Base-by-base conservation (phyloP, 2,797 vertebrate species). In the Mormyrops boulengeri region DNA sequence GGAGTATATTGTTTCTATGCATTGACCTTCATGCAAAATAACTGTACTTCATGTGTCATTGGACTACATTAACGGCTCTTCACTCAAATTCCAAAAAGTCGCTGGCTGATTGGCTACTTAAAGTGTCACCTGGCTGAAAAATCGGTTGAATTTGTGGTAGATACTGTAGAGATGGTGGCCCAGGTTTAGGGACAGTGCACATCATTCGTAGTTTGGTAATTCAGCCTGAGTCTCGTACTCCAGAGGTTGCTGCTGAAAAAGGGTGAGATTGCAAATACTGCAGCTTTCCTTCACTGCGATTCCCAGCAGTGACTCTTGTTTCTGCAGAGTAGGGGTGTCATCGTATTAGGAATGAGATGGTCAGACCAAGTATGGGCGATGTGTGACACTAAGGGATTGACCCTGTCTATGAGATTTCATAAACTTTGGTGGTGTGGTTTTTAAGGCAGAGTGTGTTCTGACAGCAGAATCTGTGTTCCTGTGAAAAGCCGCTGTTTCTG, bases 21-120 rank as follows among this genome's bases (percentile, higher is more conserved):
- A 89, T 89, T 90, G 57, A 57, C 88, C 66, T 90, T 92, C 60
- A 47, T 82, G 19, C 34, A 60, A 85, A 66, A 89, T 84, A 91
- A 89, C 66, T 62, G 73, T 34, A 57, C 80, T 26, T 53, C 77
- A 11, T 80, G 26, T 53, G 50, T 53, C n/a, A 87, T 3, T 57
- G 50, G 50, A 55, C 3, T 50, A 34, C 8, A 26, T 57, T 34
- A 53, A 34, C 3, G 26, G 30, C 26, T 87, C 19, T 55, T 30
- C 80, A 22, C 82, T 49, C n/a, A 49, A 49, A 5, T 50, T n/a
- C 44, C 22, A 22, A 49, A 85, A 85, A 9, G 47, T 85, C 0
- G 3, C 82, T 22, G 47, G n/a, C n/a, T 26, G 49, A 22, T 85
- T 52, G 82, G n/a, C 82, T 52, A 22, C 82, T 85, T 44, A n/a